Percentiles rank a stretch among this genome's conserved stretches.
Evolutionary conservation across 2,797 vertebrate genomes (phyloP).

Genomic region (Pipistrellus pygmaeus): DNA sequence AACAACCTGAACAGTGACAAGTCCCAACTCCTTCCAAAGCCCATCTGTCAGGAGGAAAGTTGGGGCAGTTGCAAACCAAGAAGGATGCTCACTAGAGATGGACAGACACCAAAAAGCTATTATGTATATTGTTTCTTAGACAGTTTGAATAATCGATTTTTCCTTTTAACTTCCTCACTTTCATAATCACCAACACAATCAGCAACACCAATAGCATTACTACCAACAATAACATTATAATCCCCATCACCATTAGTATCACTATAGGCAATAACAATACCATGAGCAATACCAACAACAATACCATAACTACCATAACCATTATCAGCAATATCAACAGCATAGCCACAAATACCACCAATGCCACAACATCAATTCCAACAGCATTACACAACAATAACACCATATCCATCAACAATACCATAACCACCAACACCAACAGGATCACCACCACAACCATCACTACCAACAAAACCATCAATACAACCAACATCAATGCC

Average conservation of each 20-base stretch:
- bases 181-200: too few species aligned
- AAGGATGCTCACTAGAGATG: background rate
- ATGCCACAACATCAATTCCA: fast-evolving
- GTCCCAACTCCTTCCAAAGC: fast-evolving
- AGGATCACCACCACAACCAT: fast-evolving
- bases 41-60: fast-evolving
- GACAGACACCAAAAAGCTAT: too few species aligned
- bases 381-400: too few species aligned
- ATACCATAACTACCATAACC: fast-evolving
- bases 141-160: fast-evolving
- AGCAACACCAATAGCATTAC: background rate
- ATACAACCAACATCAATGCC: background rate
- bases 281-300: background rate
- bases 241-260: background rate
- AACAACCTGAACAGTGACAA: fast-evolving
- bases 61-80: fast-evolving
- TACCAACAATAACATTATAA: too few species aligned
- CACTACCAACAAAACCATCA: fast-evolving
- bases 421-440: too few species aligned
- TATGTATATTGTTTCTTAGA: background rate
- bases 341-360: background rate
- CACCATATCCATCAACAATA: background rate
- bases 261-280: background rate
- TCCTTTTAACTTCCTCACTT: background rate
- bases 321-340: background rate